phyloP scores from a whole-genome alignment of 2,113 vertebrate species.

The Australoheros scitulus region DNA sequence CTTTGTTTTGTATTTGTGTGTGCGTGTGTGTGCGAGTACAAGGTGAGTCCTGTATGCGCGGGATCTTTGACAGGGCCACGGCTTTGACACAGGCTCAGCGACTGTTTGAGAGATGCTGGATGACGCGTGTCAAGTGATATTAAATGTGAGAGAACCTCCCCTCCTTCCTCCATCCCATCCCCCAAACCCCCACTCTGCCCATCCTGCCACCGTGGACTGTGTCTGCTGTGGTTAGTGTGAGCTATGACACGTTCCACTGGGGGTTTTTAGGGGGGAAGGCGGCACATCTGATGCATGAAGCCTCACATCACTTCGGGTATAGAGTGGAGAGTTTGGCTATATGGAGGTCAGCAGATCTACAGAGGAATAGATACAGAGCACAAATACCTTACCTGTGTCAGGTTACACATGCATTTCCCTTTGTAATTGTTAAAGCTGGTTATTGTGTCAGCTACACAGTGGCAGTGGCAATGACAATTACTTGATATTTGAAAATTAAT shows the following conservation, averaged over 20 bases:
- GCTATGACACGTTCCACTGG: slow-evolving; percentile 64
- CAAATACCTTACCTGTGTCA: background rate
- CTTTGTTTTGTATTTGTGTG: slow-evolving; percentile 43
- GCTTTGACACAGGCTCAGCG: slow-evolving; percentile 62
- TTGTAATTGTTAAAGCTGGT: background rate
- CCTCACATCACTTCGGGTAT: slow-evolving; percentile 31
- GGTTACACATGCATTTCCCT: background rate
- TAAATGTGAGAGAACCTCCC: slow-evolving; percentile 67
- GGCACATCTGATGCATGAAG: slow-evolving; percentile 45
- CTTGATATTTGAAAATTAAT: slow-evolving; percentile 16
- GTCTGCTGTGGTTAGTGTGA: slow-evolving; percentile 72
- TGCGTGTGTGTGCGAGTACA: background rate
- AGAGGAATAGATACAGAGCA: background rate
- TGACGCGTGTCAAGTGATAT: slow-evolving; percentile 78
- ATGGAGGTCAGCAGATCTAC: slow-evolving; percentile 36
- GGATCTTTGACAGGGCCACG: slow-evolving; percentile 27
- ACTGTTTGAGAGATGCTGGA: slow-evolving; percentile 70
- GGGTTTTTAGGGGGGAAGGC: slow-evolving; percentile 18
- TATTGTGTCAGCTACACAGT: background rate
- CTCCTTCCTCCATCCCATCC: slow-evolving; percentile 20
- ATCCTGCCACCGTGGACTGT: slow-evolving; percentile 31
- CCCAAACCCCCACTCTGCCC: background rate
- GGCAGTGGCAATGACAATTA: slow-evolving; percentile 2
- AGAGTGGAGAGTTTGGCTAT: slow-evolving; percentile 37
- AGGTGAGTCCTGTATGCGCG: slow-evolving; percentile 19